A percentile compares a stretch with the other conserved stretches of the same genome.
Evolutionary conservation across 1,140 invertebrate genomes (phyloP).

Genomic region (Cherax destructor): DNA sequence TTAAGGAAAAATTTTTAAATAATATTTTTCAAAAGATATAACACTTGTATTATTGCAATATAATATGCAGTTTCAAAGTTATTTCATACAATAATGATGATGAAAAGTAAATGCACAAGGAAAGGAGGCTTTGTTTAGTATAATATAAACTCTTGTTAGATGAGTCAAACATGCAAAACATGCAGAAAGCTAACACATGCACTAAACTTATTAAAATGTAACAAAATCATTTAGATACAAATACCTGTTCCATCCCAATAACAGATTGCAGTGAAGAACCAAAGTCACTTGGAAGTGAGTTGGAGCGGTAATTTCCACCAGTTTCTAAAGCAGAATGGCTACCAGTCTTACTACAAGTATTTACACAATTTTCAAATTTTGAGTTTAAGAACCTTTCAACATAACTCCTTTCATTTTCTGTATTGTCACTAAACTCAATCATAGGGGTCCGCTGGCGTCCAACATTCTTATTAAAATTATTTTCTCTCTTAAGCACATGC

Average conservation of each 20-base stretch:
- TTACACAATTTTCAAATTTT: not conserved
- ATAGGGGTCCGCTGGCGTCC: not conserved
- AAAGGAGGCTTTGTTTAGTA: not conserved
- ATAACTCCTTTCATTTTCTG: conserved; percentile 28
- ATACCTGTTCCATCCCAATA: conserved; percentile 39
- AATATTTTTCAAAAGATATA: not conserved
- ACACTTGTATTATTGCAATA: not conserved
- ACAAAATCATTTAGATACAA: conserved; percentile 11
- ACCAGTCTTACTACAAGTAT: not conserved
- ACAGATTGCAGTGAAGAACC: not conserved
- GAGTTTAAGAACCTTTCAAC: conserved; percentile 14
- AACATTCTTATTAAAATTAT: not conserved
- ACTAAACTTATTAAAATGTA: conserved; percentile 21
- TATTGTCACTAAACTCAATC: conserved; percentile 10
- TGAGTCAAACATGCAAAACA: conserved; percentile 7
- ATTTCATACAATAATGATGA: no score
- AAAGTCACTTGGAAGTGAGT: conserved; percentile 4
- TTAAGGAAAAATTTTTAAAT: not conserved
- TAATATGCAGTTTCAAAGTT: no score
- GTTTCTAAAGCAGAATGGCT: not conserved
- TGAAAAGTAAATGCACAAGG: no score
- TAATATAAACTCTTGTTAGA: not conserved
- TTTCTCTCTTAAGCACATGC: not conserved
- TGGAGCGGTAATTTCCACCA: not conserved
- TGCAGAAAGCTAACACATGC: conserved; percentile 5